A percentile compares a stretch with the other conserved stretches of the same genome.
Conservation (phyloP, 2,113 vertebrate genomes). For the Hippopotamus amphibius region DNA sequence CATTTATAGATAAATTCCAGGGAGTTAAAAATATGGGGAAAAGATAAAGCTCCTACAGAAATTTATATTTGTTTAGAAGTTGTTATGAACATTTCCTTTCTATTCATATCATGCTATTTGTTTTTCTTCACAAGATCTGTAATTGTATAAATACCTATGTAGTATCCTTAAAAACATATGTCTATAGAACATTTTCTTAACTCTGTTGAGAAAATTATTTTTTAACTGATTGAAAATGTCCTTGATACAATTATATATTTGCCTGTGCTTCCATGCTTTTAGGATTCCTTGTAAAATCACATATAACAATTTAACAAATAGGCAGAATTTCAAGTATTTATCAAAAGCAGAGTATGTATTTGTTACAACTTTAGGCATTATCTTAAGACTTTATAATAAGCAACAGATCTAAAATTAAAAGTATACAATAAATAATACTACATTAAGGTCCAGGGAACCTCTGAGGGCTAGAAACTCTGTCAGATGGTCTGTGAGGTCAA, state of each 20-base stretch:
- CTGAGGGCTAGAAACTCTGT: conserved; percentile 3
- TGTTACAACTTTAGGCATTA: neutral
- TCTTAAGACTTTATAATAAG: neutral
- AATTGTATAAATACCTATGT: neutral
- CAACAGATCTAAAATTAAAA: neutral
- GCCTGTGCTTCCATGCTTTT: conserved; percentile 9
- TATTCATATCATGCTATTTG: neutral
- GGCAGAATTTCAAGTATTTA: neutral
- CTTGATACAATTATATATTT: neutral
- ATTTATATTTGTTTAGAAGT: conserved; percentile 14
- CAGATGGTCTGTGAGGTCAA: neutral
- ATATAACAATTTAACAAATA: neutral
- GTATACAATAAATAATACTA: neutral
- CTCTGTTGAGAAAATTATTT: neutral
- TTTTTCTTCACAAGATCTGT: conserved; percentile 30
- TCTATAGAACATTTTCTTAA: neutral
- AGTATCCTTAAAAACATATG: neutral
- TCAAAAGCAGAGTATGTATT: neutral
- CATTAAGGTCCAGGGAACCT: neutral
- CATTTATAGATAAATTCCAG: neutral
- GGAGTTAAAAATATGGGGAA: neutral
- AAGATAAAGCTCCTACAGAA: neutral
- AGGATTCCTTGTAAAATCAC: neutral
- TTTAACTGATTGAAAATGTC: neutral
- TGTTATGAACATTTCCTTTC: conserved; percentile 4